Evolutionary conservation across 1,140 invertebrate genomes (phyloP).

Genomic region (Mylabris phalerata): DNA sequence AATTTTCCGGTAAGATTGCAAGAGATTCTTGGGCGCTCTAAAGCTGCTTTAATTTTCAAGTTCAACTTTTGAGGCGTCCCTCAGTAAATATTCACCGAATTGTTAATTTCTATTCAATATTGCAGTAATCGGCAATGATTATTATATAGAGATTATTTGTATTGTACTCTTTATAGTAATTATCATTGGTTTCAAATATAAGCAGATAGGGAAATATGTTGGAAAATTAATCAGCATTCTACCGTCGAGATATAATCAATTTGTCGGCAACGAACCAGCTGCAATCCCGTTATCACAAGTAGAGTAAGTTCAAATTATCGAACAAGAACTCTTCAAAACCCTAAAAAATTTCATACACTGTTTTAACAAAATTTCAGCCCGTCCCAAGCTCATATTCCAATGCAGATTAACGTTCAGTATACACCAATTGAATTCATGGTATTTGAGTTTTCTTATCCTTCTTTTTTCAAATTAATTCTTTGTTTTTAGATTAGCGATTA

Average conservation of each 20-base stretch:
- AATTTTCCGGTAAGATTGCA: background rate
- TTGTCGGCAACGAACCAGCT: background rate
- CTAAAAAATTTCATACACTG: too few relatives aligned
- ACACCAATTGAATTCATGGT: conserved; percentile 24
- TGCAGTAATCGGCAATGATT: background rate
- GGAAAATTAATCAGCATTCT: background rate
- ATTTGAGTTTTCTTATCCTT: conserved; percentile 5
- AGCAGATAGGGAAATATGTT: background rate
- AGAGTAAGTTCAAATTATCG: background rate
- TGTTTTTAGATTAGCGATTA: conserved; percentile 4
- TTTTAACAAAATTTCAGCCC: too few relatives aligned
- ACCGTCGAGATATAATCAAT: background rate
- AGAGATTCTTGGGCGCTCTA: background rate
- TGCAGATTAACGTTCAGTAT: conserved; percentile 22
- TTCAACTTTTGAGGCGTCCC: too few relatives aligned
- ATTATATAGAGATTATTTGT: background rate
- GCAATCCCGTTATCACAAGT: background rate
- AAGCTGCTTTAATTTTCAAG: too few relatives aligned
- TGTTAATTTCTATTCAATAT: background rate
- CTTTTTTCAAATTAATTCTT: background rate
- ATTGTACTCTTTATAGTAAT: background rate
- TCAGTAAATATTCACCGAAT: too few relatives aligned
- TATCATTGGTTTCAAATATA: background rate
- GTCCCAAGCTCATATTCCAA: background rate
- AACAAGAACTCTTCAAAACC: background rate